These are phyloP conservation scores for Leptodactylus fallax DNA, from an alignment of 2,797 vertebrate genomes.

Conservation along the genomic window DNA sequence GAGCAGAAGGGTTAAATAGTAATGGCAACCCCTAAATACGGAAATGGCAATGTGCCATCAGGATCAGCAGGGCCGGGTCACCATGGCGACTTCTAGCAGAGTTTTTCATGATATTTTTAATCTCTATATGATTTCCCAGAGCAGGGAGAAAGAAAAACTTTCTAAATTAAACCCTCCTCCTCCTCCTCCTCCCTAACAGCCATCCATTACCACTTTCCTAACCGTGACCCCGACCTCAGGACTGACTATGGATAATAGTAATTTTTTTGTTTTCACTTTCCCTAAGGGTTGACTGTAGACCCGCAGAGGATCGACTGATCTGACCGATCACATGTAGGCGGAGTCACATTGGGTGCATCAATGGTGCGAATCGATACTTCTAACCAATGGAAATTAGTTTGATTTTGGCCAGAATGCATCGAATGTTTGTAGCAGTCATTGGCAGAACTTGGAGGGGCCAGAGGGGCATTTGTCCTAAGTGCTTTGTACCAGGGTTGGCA, in stretches of 20 bases:
- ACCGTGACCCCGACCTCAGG: too few species aligned
- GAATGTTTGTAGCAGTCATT: neutral
- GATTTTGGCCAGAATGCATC: neutral
- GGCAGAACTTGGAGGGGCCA: neutral
- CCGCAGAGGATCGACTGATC: neutral
- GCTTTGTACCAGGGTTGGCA: too few species aligned
- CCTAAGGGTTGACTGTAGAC: neutral
- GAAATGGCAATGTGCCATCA: neutral
- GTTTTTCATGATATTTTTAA: neutral
- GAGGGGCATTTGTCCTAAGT: neutral
- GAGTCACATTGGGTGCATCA: neutral
- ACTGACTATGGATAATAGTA: neutral
- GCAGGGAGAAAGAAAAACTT: neutral
- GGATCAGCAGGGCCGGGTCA: neutral
- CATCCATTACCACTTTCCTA: neutral
- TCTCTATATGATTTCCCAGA: neutral
- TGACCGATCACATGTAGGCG: neutral
- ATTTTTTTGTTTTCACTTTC: too few species aligned
- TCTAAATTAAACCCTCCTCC: neutral
- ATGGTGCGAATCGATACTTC: neutral
- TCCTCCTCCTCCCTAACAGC: neutral
- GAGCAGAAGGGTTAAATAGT: neutral
- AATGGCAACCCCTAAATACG: neutral
- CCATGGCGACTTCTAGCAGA: neutral
- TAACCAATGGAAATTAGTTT: neutral